Conservation (phyloP, 2,797 vertebrate species). For the Crypturellus tataupa region DNA sequence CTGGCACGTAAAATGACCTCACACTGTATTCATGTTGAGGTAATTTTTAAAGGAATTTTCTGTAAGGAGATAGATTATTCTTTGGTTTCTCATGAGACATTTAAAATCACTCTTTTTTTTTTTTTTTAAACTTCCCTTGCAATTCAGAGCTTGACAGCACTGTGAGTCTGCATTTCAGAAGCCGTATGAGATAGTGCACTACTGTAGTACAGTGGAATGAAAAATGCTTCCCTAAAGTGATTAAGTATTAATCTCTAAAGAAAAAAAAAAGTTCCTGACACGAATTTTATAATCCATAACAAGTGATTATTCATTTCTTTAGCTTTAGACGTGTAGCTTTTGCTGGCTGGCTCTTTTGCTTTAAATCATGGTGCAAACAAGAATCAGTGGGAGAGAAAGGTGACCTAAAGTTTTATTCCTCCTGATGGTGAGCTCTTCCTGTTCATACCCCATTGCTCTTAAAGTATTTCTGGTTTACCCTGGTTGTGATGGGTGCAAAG, state of each 20-base stretch:
- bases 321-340: constrained; percentile 27
- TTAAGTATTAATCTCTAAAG: constrained; percentile 36
- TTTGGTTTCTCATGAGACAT: constrained; percentile 30
- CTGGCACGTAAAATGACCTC: constrained; percentile 39
- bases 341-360: constrained; percentile 13
- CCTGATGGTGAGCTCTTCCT: background rate
- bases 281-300: constrained; percentile 61
- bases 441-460: constrained; percentile 25
- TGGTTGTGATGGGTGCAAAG: background rate
- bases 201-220: background rate
- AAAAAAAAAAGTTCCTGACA: constrained; percentile 42
- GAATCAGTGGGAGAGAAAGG: background rate
- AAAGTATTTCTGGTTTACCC: constrained; percentile 3
- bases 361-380: constrained; percentile 17
- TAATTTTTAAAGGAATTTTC: constrained; percentile 55
- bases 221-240: constrained; percentile 16
- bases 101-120: background rate
- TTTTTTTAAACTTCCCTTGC: background rate
- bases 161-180: constrained; percentile 4
- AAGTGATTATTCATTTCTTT: constrained; percentile 66
- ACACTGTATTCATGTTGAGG: constrained; percentile 50
- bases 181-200: background rate
- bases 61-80: background rate
- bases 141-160: background rate
- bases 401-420: constrained; percentile 49